These are phyloP conservation scores for Agonopterix alstromeriana DNA, from an alignment of 2,888 invertebrate species.

Conservation along the genomic window DNA sequence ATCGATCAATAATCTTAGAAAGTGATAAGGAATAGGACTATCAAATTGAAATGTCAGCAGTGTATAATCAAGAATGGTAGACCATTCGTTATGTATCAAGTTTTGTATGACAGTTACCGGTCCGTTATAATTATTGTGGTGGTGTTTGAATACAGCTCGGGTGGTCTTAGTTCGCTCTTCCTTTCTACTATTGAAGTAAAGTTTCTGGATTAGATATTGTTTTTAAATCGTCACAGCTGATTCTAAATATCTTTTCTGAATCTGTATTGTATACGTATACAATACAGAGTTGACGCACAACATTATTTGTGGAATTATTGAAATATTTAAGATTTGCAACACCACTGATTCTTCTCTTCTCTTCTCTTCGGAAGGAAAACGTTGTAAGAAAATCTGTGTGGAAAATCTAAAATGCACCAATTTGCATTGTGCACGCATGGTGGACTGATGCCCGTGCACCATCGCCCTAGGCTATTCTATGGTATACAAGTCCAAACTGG, in stretches of 20 bases:
- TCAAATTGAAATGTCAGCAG: slow-evolving; percentile 62
- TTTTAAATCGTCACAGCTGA: not conserved
- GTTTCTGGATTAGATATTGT: not conserved
- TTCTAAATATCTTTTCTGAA: not conserved
- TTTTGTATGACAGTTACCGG: slow-evolving; percentile 3
- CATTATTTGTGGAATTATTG: not conserved
- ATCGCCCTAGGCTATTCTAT: no score
- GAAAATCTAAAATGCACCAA: no score
- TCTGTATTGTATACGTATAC: not conserved
- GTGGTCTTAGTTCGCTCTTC: slow-evolving; percentile 19
- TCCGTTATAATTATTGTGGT: slow-evolving; percentile 5
- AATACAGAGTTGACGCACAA: not conserved
- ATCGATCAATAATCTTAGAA: slow-evolving; percentile 65
- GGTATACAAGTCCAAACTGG: no score
- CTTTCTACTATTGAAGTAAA: slow-evolving; percentile 2
- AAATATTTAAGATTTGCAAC: no score
- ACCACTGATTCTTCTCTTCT: no score
- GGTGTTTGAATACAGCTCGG: slow-evolving; percentile 12
- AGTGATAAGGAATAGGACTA: slow-evolving; percentile 54
- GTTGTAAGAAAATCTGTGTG: no score
- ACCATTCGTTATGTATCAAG: slow-evolving; percentile 21
- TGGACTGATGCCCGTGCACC: no score
- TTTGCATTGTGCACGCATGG: no score
- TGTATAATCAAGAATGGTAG: slow-evolving; percentile 42
- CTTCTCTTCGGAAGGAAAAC: no score